These are phyloP conservation scores for Cerceris ruficornis DNA, from an alignment of 2,888 invertebrate genomes.

Conservation along the genomic window DNA sequence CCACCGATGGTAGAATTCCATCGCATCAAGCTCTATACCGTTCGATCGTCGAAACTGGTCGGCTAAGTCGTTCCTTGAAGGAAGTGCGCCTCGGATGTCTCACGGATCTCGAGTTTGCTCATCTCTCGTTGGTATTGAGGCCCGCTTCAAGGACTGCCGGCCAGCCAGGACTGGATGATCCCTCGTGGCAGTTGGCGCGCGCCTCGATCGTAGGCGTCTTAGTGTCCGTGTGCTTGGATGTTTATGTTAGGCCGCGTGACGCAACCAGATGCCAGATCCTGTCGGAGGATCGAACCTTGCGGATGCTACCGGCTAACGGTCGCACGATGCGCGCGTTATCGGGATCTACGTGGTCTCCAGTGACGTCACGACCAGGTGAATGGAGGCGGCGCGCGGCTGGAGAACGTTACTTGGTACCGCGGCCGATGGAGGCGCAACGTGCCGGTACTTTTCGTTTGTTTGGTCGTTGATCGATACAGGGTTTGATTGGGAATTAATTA, in stretches of 20 bases:
- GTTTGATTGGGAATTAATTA: background rate
- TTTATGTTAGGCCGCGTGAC: constrained; percentile 54
- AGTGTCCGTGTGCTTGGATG: constrained; percentile 35
- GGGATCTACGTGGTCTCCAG: constrained; percentile 36
- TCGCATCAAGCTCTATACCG: constrained; percentile 39
- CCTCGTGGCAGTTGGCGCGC: constrained; percentile 17
- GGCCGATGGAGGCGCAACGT: constrained; percentile 55
- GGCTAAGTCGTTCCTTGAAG: constrained; percentile 38
- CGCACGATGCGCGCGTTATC: constrained; percentile 26
- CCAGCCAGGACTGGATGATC: constrained; percentile 47
- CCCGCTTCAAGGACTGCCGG: constrained; percentile 65
- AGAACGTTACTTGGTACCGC: constrained; percentile 17
- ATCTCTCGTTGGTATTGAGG: constrained; percentile 63
- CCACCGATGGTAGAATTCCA: constrained; percentile 24
- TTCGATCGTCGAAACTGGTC: constrained; percentile 35
- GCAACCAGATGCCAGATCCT: constrained; percentile 66
- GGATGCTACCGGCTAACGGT: constrained; percentile 67
- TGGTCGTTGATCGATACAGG: background rate
- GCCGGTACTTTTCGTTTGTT: background rate
- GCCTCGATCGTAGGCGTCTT: background rate
- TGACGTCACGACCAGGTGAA: constrained; percentile 60
- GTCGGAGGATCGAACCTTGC: constrained; percentile 50
- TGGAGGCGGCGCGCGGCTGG: constrained; percentile 20
- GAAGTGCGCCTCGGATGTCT: constrained; percentile 56
- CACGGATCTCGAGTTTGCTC: constrained; percentile 67